Percentiles rank a stretch among this genome's conserved stretches.
These are phyloP conservation scores for Ctenoplectra terminalis DNA, from an alignment of 1,140 invertebrate genomes.

Conservation along the genomic window DNA sequence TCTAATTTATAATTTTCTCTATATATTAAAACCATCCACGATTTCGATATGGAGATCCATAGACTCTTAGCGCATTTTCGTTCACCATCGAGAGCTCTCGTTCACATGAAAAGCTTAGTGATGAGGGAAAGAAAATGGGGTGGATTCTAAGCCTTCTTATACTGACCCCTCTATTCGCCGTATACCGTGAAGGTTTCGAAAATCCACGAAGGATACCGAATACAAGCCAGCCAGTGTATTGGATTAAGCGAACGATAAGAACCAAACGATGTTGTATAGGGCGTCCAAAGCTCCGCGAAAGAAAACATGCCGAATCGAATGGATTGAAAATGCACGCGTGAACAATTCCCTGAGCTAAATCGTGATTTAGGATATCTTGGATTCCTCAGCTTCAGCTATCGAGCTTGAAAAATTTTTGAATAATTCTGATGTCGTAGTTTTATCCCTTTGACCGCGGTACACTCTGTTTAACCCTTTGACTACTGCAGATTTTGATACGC, in stretches of 20 bases:
- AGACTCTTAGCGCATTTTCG: conserved; percentile 41
- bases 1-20: neutral
- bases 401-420: neutral
- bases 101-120: conserved; percentile 32
- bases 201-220: conserved; percentile 37
- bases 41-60: conserved; percentile 28
- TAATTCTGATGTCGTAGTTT: neutral
- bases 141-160: conserved; percentile 52
- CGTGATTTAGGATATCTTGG: neutral
- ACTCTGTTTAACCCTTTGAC: too few species aligned
- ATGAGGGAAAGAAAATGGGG: conserved; percentile 43
- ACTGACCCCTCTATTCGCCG: conserved; percentile 40
- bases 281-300: neutral
- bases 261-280: conserved; percentile 11
- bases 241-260: conserved; percentile 46
- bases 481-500: too few species aligned
- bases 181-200: conserved; percentile 37
- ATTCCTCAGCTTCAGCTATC: neutral
- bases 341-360: neutral
- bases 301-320: conserved; percentile 6
- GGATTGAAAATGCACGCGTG: neutral
- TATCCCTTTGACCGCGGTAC: too few species aligned
- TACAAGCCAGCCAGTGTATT: conserved; percentile 49
- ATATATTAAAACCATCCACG: neutral
- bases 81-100: neutral